These are phyloP conservation scores for Grapholita molesta DNA, from an alignment of 1,140 invertebrate genomes.

Conservation along the genomic window DNA sequence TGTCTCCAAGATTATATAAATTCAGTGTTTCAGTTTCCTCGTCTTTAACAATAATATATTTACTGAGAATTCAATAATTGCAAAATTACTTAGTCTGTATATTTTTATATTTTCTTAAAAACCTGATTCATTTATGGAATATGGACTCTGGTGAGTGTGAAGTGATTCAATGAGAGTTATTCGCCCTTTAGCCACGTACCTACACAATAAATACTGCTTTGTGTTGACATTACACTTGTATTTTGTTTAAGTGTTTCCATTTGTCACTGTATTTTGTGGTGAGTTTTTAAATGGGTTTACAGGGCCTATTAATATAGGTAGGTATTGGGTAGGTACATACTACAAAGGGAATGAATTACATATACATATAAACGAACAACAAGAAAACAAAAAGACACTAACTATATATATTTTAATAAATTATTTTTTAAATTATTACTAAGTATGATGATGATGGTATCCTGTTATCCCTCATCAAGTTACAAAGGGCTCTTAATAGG, in stretches of 20 bases:
- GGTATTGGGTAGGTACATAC: no score
- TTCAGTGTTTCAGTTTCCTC: no score
- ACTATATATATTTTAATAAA: no score
- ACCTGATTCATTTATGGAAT: neutral
- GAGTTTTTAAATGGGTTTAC: neutral
- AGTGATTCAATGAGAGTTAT: neutral
- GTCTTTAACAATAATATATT: neutral
- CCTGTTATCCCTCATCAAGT: no score
- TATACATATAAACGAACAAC: no score
- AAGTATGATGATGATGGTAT: no score
- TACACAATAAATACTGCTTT: conserved; percentile 3
- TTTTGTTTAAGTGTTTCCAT: neutral
- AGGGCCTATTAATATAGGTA: neutral
- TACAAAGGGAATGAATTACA: no score
- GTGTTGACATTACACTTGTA: neutral
- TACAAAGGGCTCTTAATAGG: no score
- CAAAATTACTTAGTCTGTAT: neutral
- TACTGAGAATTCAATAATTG: neutral
- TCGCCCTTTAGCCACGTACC: neutral
- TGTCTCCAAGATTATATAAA: no score
- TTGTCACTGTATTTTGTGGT: neutral
- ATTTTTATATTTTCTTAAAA: neutral
- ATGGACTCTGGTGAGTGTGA: neutral
- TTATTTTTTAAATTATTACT: no score
- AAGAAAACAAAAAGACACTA: no score